Evolutionary conservation across 2,888 invertebrate species (phyloP).

Genomic region (Drosophila pegasa): DNA sequence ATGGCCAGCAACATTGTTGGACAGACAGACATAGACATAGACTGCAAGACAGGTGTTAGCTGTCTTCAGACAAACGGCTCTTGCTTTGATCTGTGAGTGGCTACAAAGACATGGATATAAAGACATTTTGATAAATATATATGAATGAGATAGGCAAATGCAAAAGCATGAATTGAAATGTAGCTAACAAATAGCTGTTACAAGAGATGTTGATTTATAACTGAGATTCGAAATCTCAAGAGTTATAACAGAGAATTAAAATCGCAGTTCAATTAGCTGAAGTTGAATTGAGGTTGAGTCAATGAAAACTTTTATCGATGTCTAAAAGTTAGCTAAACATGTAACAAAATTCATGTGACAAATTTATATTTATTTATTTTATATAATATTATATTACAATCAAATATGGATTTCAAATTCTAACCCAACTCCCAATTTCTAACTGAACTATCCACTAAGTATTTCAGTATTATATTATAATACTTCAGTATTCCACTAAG

Average conservation of each 20-base stretch:
- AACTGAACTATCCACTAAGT: not conserved
- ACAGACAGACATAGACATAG: not conserved
- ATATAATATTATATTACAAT: no score
- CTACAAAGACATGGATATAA: not conserved
- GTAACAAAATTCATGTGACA: not conserved
- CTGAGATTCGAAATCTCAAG: no score
- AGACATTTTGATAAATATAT: not conserved
- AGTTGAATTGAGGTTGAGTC: no score
- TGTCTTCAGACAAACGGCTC: constrained; percentile 8
- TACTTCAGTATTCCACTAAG: no score
- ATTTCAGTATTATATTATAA: no score
- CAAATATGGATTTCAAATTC: not conserved
- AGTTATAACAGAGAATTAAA: no score
- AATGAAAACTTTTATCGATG: no score
- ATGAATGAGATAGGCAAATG: no score
- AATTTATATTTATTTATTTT: no score
- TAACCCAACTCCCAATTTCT: not conserved
- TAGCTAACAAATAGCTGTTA: not conserved
- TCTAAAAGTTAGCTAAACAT: no score
- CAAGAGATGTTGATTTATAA: no score
- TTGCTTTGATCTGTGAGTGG: not conserved
- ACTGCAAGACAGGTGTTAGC: constrained; percentile 1
- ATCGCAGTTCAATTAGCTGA: not conserved
- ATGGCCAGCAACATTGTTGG: constrained; percentile 18
- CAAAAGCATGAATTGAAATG: not conserved